A percentile compares a stretch with the other conserved stretches of the same genome.
These are phyloP conservation scores for Neodontobutis hainanensis DNA, from an alignment of 2,113 vertebrate species.

Conservation along the genomic window DNA sequence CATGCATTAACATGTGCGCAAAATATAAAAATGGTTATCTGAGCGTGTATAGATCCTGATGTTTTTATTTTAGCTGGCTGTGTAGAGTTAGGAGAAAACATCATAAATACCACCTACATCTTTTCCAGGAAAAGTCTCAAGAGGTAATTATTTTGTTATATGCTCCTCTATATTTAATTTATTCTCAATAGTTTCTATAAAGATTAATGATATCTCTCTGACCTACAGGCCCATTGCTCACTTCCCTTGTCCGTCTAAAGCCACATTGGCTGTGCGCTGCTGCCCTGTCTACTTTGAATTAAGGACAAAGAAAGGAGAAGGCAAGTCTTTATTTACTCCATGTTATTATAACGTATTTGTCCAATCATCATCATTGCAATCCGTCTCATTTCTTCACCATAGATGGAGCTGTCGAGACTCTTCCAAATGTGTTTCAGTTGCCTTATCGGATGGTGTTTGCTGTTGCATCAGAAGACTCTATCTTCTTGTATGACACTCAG, in stretches of 20 bases:
- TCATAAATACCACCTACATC: conserved; percentile 93
- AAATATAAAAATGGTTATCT: not conserved
- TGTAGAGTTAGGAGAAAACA: conserved; percentile 92
- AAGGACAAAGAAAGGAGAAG: conserved; percentile 78
- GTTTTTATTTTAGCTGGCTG: conserved; percentile 86
- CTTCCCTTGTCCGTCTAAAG: conserved; percentile 90
- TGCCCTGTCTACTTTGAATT: conserved; percentile 93
- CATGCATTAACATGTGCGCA: not conserved
- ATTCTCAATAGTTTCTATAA: not conserved
- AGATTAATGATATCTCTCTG: not conserved
- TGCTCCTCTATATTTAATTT: not conserved
- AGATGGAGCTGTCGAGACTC: conserved; percentile 75
- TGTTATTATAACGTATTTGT: not conserved
- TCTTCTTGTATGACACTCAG: conserved; percentile 94
- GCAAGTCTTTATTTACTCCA: conserved; percentile 50
- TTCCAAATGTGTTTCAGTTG: conserved; percentile 77
- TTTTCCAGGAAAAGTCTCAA: conserved; percentile 94
- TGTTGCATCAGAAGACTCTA: conserved; percentile 93
- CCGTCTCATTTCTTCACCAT: not conserved
- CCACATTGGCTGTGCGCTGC: conserved; percentile 95
- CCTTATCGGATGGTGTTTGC: conserved; percentile 96
- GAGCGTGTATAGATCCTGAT: not conserved
- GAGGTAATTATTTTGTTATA: conserved; percentile 77
- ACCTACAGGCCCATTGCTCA: conserved; percentile 89
- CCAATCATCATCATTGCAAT: accelerated